Base-by-base conservation (phyloP, 1,140 invertebrate species). In the Caenorhabditis inopinata region DNA sequence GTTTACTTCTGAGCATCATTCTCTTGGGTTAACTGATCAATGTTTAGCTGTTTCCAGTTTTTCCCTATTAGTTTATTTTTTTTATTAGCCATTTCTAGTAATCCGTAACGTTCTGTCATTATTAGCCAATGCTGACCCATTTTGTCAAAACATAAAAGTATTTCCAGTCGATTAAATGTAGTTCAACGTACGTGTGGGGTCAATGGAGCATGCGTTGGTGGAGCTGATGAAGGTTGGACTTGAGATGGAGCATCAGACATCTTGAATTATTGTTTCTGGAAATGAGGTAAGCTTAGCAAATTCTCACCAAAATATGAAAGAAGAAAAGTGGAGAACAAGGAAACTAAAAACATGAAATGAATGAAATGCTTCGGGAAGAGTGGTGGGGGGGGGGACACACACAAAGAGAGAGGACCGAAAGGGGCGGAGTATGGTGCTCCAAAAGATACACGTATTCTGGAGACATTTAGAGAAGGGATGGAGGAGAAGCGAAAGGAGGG, bases 151-250 rank as follows among this genome's bases (percentile, higher is more conserved):
- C 46, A 18, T 23, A 29, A 14, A 18, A 6, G 29, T 32, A 23
- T 27, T 74, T 47, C 18, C 68, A 74, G 23, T 23, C 45, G 29
- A 32, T 42, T 68, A 32, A 6, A 6, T 38, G 5, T 2, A 25
- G 21, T n/a, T 5, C 12, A 32, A 78, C 76, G 11, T 27, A 78
- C 76, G 21, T 78, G 42, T 58, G 76, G 76, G 53, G 76, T 78
- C 49, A 38, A 29, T 38, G 76, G 76, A 78, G 76, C 76, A 38
- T 62, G 42, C 62, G 38, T 46, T 58, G 32, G 49, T 35, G 75
- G 48, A 76, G 75, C 32, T 76, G 45, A 12, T 29, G 42, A 14
- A 1, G 29, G 11, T 45, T 38, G 73, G 23, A 48, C 32, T 32
- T 29, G 45, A 32, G 25, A 18, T 47, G 73, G 27, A 27, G 73